Evolutionary conservation across 2,113 vertebrate species (phyloP).

Genomic region (Myrmecophaga tridactyla): DNA sequence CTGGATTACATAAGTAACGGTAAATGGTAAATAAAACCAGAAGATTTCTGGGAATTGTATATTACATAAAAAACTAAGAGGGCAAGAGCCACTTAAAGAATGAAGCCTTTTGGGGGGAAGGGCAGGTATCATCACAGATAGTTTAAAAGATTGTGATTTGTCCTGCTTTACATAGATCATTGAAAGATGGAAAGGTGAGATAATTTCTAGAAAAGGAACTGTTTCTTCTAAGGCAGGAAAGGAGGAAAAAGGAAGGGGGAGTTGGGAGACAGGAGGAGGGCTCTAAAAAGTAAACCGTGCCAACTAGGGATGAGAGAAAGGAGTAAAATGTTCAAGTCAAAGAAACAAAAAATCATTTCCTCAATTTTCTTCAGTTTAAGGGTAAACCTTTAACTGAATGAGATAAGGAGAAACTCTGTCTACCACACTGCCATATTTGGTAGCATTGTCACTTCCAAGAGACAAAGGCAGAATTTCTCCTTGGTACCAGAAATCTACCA

Average conservation of each 20-base stretch:
- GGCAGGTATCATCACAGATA: background rate
- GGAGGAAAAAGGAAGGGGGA: background rate
- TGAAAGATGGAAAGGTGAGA: background rate
- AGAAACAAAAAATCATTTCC: background rate
- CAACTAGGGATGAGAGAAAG: background rate
- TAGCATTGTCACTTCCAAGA: no score
- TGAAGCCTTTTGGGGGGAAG: background rate
- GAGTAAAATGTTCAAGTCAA: background rate
- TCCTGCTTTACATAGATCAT: background rate
- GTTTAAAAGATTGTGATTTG: background rate
- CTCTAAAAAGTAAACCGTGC: background rate
- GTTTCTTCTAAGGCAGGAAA: background rate
- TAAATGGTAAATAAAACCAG: background rate
- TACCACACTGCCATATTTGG: accelerated
- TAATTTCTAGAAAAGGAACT: background rate
- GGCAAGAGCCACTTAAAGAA: no score
- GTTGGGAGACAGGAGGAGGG: background rate
- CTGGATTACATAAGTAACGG: background rate
- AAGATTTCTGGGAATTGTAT: background rate
- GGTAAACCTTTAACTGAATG: no score
- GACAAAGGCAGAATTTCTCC: background rate
- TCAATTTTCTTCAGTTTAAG: background rate
- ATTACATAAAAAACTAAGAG: background rate
- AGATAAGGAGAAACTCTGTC: no score
- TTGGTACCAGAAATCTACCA: background rate